Evolutionary conservation across 2,113 vertebrate species (phyloP), one percentile per base, ranked within the genome.

Genomic region (Caranx ignobilis): DNA sequence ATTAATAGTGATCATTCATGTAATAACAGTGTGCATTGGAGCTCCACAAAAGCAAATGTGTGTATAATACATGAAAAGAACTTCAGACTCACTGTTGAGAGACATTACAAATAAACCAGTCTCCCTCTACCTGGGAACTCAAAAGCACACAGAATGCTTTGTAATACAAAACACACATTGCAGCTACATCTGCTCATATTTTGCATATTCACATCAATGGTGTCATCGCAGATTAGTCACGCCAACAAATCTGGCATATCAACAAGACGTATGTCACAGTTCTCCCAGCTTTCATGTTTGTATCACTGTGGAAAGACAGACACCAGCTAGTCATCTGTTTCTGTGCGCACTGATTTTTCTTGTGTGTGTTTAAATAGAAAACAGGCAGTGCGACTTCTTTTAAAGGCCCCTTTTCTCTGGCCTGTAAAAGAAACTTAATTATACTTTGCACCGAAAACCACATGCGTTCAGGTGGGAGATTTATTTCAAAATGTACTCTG

Each of bases 221-320:
- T 87, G 85, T 87, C 85, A 80, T 76, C 50, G 48, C 43, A 48
- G 50, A 79, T 92, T 88, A 64, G 79, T 85, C 72, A 88, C 57
- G 70, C 59, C 59, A 67, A 62, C 73, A 48, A 77, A 67, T 85
- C 54, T 90, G 81, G 78, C 85, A 84, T 47, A 54, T 71, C 67
- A 77, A 37, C 35, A 43, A 61, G 77, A 83, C 74, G 77, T 60
- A 75, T 85, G 84, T 85, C 79, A 81, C 0, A 50, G 83, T 86
- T 85, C 81, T 64, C 69, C 73, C 85, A 77, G 77, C 83, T 82
- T 90, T 90, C 61, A 89, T 68, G 76, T 84, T 71, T 78, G 34
- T 43, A 61, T 81, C 65, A 52, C 63, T 50, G 71, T 63, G 37
- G 71, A 74, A 70, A 71, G 71, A 75, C 70, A 82, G 83, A 81